phyloP scores from a whole-genome alignment of 2,113 vertebrate genomes.

The Neogobius melanostomus region DNA sequence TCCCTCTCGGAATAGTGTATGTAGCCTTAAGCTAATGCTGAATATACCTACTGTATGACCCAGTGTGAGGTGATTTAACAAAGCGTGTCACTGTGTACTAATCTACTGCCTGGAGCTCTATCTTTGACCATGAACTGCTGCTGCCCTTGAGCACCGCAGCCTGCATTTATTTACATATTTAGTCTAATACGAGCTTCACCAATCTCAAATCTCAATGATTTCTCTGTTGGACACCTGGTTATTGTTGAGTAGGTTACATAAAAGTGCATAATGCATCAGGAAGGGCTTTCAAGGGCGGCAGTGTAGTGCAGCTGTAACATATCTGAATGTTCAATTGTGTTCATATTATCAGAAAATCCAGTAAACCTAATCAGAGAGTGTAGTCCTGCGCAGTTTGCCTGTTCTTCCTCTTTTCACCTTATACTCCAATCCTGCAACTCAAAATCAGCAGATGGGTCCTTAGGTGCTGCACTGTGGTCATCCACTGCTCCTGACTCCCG shows the following conservation, averaged over 20 bases:
- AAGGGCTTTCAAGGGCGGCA: not conserved
- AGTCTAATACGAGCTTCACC: not conserved
- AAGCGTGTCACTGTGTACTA: not conserved
- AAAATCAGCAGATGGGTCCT: too few relatives aligned
- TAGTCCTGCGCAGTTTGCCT: too few relatives aligned
- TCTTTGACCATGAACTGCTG: constrained; percentile 10
- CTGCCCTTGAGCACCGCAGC: constrained; percentile 11
- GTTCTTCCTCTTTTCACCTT: too few relatives aligned
- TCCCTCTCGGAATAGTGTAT: not conserved
- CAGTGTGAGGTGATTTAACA: constrained; percentile 15
- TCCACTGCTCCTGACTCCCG: too few relatives aligned
- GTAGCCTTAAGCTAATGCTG: constrained; percentile 23
- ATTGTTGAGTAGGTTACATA: not conserved
- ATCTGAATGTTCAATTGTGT: too few relatives aligned
- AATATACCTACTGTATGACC: constrained; percentile 34
- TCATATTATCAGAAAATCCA: too few relatives aligned
- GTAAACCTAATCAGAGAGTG: too few relatives aligned
- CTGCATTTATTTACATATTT: constrained; percentile 18
- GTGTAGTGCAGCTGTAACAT: too few relatives aligned
- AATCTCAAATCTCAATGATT: not conserved
- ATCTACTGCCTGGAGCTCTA: constrained; percentile 29
- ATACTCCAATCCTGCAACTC: too few relatives aligned
- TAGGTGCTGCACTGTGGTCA: too few relatives aligned
- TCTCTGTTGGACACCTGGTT: not conserved
- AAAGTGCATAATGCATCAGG: not conserved